Evolutionary conservation across 2,797 vertebrate genomes (phyloP).

Genomic region (Danio choprae): DNA sequence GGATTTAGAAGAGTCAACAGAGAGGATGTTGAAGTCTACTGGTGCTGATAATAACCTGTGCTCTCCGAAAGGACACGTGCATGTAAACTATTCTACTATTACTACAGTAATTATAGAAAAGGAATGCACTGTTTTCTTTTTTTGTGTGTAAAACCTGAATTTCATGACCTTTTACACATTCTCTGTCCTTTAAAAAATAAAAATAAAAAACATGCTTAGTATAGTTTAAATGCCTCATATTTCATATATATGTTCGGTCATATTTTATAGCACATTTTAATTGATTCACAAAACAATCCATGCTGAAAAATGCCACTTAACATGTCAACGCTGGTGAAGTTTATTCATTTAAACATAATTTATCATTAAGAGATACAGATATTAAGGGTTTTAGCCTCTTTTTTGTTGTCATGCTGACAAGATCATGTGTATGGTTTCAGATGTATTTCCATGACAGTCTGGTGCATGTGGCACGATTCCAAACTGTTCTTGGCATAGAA

Average conservation of each 20-base stretch:
- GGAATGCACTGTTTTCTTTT: too few relatives aligned
- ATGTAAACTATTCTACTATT: neutral
- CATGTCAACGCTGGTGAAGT: neutral
- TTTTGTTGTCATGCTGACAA: too few relatives aligned
- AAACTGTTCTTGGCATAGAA: too few relatives aligned
- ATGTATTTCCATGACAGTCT: too few relatives aligned
- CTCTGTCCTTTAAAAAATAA: too few relatives aligned
- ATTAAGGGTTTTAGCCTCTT: neutral
- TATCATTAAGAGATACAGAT: neutral
- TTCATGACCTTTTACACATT: neutral
- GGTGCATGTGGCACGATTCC: too few relatives aligned
- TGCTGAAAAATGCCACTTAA: neutral
- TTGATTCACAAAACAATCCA: neutral
- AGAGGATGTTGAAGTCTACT: slow-evolving; percentile 18
- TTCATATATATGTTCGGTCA: neutral
- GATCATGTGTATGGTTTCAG: too few relatives aligned
- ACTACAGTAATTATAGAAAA: neutral
- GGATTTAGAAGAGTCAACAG: slow-evolving; percentile 7
- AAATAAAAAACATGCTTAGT: neutral
- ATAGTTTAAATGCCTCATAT: neutral
- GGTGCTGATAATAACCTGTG: slow-evolving; percentile 13
- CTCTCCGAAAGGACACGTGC: neutral
- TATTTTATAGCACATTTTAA: neutral
- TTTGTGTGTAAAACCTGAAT: neutral
- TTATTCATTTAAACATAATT: neutral